phyloP scores from a whole-genome alignment of 2,113 vertebrate species.

The Rhegmatorhina hoffmannsi region DNA sequence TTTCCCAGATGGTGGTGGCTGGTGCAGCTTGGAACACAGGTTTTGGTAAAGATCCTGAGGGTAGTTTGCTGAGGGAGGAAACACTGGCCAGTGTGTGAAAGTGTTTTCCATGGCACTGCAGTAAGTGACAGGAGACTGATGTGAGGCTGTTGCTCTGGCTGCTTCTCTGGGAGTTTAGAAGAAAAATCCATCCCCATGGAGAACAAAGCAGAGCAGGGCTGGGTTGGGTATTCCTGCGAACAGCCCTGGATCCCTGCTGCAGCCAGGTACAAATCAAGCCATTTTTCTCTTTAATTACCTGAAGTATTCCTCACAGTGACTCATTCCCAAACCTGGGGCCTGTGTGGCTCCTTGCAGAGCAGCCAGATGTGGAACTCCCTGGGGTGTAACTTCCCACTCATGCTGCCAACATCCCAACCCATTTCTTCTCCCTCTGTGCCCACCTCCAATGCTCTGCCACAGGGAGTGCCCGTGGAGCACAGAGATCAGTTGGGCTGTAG shows the following conservation, averaged over 20 bases:
- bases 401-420: rapidly evolving
- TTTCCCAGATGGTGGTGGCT: neutral
- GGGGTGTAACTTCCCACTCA: neutral
- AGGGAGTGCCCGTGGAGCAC: neutral
- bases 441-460: rapidly evolving
- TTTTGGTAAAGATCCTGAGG: neutral
- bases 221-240: neutral
- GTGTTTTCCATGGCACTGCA: rapidly evolving
- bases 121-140: neutral
- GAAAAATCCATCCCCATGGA: neutral
- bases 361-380: neutral
- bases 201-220: neutral
- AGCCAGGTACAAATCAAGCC: neutral
- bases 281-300: constrained; percentile 1
- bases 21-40: neutral
- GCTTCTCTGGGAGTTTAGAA: neutral
- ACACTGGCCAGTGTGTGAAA: neutral
- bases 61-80: neutral
- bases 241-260: neutral
- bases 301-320: neutral
- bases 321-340: neutral
- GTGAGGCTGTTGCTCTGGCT: neutral
- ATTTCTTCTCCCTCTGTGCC: rapidly evolving
- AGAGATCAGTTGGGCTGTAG: neutral
- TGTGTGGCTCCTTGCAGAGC: neutral